Base-by-base conservation (phyloP, 2,888 invertebrate genomes). In the Lydus trimaculatus region DNA sequence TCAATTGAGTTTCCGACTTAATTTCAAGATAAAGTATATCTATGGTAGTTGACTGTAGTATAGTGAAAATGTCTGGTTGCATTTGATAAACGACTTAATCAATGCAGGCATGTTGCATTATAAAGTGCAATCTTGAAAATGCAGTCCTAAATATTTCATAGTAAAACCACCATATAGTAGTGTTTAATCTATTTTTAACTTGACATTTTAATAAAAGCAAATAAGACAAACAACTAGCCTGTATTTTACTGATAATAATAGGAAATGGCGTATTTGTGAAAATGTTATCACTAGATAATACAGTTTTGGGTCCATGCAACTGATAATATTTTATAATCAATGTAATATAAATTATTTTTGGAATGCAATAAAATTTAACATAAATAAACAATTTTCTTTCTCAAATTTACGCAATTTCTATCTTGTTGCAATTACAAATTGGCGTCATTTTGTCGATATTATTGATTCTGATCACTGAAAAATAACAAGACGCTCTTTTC, bases 61-160 rank as follows among this genome's bases (percentile, higher is more conserved):
- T 43, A 17, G 28, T 9, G 15, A 31, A 59, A 59, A 15, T 17
- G 59, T 31, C 17, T 33, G 28, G 13, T 59, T 59, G 13, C 17
- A 28, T 59, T 59, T 59, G 59, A 59, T 59, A 59, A 59, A 59
- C 59, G 59, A 28, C 31, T 59, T 59, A 59, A 59, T 59, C 59
- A 59, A 59, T 59, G 31, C 59, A 28, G 31, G 43, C 33, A 17
- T 59, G 59, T 59, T 59, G 59, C 59, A 59, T 59, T 43, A n/a
- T 43, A 59, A 59, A 31, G 6, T 59, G 59, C 59, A 59, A 59
- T 59, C 59, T 59, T 31, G 31, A 33, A 25, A 59, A 31, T 59
- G 59, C 59, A 59, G 59, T 43, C 43, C n/a, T 43, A 7, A 17
- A 43, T 43, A 43, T 43, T 43, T 43, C 17, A 43, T 43, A n/a